These are phyloP conservation scores for Elgaria multicarinata DNA, from an alignment of 2,113 vertebrate species.

Conservation along the genomic window DNA sequence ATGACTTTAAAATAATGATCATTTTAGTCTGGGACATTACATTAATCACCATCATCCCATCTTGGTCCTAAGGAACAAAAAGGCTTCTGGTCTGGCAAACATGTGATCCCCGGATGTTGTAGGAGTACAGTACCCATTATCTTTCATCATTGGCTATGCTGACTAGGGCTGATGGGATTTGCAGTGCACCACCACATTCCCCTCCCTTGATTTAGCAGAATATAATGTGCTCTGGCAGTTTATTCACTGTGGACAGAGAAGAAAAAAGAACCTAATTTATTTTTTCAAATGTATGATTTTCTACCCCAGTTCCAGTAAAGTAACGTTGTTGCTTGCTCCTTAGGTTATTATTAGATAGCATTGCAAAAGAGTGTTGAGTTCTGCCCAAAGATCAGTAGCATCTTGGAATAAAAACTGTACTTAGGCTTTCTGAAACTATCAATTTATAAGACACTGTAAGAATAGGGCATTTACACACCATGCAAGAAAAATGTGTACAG, in stretches of 20 bases:
- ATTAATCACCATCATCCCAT: neutral
- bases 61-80: neutral
- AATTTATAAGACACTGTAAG: constrained; percentile 15
- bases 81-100: neutral
- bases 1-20: neutral
- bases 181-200: no score
- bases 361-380: neutral
- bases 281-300: neutral
- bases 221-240: neutral
- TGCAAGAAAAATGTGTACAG: neutral
- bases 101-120: no score
- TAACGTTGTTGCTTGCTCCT: neutral
- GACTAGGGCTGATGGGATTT: no score
- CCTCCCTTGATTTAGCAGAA: neutral
- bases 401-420: constrained; percentile 18
- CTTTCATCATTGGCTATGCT: no score
- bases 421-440: neutral
- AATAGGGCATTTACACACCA: neutral
- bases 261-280: neutral
- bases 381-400: constrained; percentile 21
- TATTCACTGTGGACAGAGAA: neutral
- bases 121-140: no score
- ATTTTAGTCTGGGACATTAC: neutral
- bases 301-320: neutral
- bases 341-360: neutral